These are phyloP conservation scores for Jordanella pulchra DNA, from an alignment of 2,797 vertebrate genomes.

Conservation along the genomic window DNA sequence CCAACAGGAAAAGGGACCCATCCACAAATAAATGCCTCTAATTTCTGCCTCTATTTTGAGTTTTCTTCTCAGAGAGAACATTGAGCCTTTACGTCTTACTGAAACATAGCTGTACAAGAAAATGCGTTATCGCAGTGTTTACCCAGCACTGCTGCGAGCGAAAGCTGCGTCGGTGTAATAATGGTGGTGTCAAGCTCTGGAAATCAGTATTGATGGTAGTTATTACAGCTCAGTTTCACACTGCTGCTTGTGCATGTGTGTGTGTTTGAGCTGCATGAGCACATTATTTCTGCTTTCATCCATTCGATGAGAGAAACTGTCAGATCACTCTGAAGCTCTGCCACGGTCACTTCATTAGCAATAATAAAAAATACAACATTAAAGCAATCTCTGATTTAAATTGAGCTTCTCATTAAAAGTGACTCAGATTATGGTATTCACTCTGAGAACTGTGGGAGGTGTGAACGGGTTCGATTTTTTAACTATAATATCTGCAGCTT, in stretches of 20 bases:
- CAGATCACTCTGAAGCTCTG: not conserved
- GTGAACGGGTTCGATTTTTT: constrained; percentile 29
- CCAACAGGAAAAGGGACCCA: not conserved
- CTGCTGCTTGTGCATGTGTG: constrained; percentile 12
- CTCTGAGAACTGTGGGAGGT: not conserved
- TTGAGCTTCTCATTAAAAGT: constrained; percentile 1
- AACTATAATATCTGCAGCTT: constrained; percentile 1
- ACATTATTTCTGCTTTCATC: constrained; percentile 22
- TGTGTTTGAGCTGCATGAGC: constrained; percentile 8
- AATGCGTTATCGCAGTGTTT: constrained; percentile 17
- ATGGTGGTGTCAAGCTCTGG: constrained; percentile 27
- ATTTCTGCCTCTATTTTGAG: constrained; percentile 41
- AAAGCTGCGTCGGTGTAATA: constrained; percentile 40
- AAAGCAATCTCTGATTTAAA: constrained; percentile 4
- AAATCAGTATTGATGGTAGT: constrained; percentile 52
- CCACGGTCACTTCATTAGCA: constrained; percentile 5
- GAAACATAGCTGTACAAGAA: constrained; percentile 14
- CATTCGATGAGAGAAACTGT: not conserved
- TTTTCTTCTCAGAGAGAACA: constrained; percentile 26
- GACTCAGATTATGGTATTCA: constrained; percentile 21
- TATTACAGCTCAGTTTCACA: constrained; percentile 47
- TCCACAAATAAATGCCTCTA: constrained; percentile 7
- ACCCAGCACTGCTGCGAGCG: constrained; percentile 14
- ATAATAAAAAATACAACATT: constrained; percentile 3
- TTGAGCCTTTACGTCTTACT: constrained; percentile 28